Evolutionary conservation across 2,797 vertebrate genomes (phyloP).

Genomic region (Rhynchotus rufescens): DNA sequence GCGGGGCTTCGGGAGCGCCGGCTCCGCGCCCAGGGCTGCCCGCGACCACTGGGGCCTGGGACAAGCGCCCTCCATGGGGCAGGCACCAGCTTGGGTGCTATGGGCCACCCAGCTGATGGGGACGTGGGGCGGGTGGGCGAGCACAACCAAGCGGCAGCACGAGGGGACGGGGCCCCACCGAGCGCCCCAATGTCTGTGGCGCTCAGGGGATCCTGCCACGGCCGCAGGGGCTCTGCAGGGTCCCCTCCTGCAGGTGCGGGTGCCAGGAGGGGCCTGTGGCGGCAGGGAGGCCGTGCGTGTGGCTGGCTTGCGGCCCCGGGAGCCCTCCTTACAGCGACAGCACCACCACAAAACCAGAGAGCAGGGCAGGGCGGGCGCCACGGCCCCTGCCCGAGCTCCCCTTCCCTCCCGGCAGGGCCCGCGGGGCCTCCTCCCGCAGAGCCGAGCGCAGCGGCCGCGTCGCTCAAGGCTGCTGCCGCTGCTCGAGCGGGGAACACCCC

Average conservation of each 20-base stretch:
- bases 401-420: not conserved
- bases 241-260: not conserved
- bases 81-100: not conserved
- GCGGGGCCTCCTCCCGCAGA: not conserved
- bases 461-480: not conserved
- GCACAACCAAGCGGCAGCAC: not conserved
- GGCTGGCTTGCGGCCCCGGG: not conserved
- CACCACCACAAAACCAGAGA: slow-evolving; percentile 42
- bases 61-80: rapidly evolving
- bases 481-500: too few relatives aligned
- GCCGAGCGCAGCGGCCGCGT: not conserved
- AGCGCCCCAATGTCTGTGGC: not conserved
- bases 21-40: not conserved
- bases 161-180: rapidly evolving
- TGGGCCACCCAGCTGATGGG: not conserved
- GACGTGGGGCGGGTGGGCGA: rapidly evolving
- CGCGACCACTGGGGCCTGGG: too few relatives aligned
- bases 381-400: slow-evolving; percentile 11
- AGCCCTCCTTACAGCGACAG: slow-evolving; percentile 33
- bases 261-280: not conserved
- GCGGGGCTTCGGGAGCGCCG: not conserved
- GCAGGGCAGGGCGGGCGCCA: not conserved
- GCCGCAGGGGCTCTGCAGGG: too few relatives aligned
- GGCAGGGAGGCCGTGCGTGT: rapidly evolving
- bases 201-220: not conserved